Evolutionary conservation across 2,113 vertebrate genomes (phyloP), one percentile per base, ranked within the genome.

Genomic region (Neogobius melanostomus): DNA sequence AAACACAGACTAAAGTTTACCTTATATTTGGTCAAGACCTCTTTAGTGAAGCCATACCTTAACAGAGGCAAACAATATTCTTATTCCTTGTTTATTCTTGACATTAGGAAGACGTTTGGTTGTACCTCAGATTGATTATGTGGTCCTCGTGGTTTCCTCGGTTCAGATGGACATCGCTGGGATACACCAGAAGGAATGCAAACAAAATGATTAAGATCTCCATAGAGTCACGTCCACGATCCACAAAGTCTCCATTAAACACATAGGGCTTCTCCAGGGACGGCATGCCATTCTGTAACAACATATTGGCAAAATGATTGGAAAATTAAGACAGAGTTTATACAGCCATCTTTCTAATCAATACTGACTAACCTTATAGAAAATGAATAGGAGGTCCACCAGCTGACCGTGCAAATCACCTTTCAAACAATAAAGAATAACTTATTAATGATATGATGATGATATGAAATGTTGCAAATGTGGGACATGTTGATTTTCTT

Each of bases 121-220:
- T 64, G 65, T 10, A 98, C 96, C 95, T 94, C 84, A 98, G 87
- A 78, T 99, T 98, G 77, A 98, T 93, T 52, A 98, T 92, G 7
- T 97, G 93, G 87, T 99, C 96, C 83, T 99, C 97, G 0, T 98
- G 96, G 87, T 98, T 99, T 74, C 97, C 96, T 0, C 96, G 90
- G 86, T 98, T 98, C 21, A 99, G 93, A 69, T 97, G 92, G 79
- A 98, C 92, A 47, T 95, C 93, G 47, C 95, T 94, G 0, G 97
- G 97, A 49, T 96, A 98, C 81, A 98, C 89, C 71, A 99, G 83
- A 83, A 97, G 87, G 85, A 98, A 98, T 36, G 95, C 82, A 74
- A 98, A 98, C 54, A 98, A 91, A 72, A 98, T 73, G 81, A 98
- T 89, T 62, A 99, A 90, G 83, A 98, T 93, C 91, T 98, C 97